Evolutionary conservation across 2,797 vertebrate genomes (phyloP).

Genomic region (Lophotriccus pileatus): DNA sequence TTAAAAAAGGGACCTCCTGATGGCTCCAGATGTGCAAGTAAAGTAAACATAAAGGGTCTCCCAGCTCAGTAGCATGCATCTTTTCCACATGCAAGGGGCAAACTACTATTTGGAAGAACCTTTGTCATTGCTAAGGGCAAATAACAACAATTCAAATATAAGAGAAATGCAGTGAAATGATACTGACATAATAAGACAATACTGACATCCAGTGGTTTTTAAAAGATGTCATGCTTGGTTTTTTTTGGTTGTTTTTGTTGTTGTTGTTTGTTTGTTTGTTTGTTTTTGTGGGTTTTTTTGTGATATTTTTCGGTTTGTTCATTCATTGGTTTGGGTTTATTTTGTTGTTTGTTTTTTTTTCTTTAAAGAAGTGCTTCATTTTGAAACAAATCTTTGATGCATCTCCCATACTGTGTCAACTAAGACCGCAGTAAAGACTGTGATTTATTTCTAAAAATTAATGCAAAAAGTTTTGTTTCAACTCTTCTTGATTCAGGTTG

Average conservation of each 20-base stretch:
- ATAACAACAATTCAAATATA: not conserved
- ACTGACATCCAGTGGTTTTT: not conserved
- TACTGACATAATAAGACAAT: not conserved
- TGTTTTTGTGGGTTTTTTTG: not conserved
- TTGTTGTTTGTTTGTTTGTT: not conserved
- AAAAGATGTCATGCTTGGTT: not conserved
- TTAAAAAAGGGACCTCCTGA: not conserved
- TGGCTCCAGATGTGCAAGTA: not conserved
- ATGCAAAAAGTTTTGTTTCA: not conserved
- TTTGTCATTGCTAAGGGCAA: not conserved
- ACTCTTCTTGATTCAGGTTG: not conserved
- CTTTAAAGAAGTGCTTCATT: not conserved
- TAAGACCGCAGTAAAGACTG: not conserved
- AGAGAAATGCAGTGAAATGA: not conserved
- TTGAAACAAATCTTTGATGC: not conserved
- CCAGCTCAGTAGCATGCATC: not conserved
- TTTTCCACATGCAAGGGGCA: not conserved
- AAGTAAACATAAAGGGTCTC: not conserved
- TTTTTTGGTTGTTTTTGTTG: too few relatives aligned
- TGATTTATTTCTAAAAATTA: not conserved
- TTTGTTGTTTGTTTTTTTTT: not conserved
- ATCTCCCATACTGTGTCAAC: not conserved
- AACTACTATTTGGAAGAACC: not conserved
- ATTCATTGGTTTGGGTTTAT: not conserved
- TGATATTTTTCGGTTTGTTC: not conserved